These are phyloP conservation scores for Phalacrocorax aristotelis DNA, from an alignment of 2,113 vertebrate species.

Conservation along the genomic window DNA sequence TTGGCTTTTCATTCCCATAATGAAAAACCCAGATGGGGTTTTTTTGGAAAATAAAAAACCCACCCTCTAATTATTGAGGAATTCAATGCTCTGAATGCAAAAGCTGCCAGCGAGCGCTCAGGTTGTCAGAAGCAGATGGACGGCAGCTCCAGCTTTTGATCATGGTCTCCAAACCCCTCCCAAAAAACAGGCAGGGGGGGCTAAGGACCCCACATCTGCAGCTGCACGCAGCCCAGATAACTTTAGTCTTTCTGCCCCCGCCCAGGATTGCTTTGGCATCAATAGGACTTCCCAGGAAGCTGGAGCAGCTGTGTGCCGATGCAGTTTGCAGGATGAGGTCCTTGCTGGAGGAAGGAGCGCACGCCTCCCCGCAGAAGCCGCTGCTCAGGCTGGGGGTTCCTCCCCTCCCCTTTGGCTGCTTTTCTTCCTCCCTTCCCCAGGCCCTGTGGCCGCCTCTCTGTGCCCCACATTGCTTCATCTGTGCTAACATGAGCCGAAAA, in stretches of 20 bases:
- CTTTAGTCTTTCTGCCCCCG: not conserved
- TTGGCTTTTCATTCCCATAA: conserved; percentile 54
- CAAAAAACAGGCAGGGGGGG: not conserved
- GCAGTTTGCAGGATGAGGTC: conserved; percentile 10
- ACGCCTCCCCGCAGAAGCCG: not conserved
- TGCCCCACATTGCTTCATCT: fast-evolving
- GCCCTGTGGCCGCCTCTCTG: not conserved
- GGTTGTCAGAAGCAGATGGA: conserved; percentile 65
- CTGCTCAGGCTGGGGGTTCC: not conserved
- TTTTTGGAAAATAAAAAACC: not conserved
- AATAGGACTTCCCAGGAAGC: conserved; percentile 61
- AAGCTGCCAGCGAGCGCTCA: conserved; percentile 42
- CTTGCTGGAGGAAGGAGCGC: not conserved
- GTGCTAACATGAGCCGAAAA: fast-evolving
- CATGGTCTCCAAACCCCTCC: not conserved
- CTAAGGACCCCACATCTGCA: conserved; percentile 33
- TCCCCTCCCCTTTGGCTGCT: not conserved
- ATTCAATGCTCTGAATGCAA: conserved; percentile 37
- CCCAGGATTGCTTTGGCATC: not conserved
- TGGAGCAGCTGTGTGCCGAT: conserved; percentile 14
- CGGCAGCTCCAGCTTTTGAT: conserved; percentile 44
- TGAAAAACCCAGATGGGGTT: conserved; percentile 61
- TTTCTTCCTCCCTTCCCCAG: not conserved
- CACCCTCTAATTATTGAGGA: conserved; percentile 48
- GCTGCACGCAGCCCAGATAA: not conserved